These are phyloP conservation scores for Aurelia aurita complex sp. Pacific DNA, from an alignment of 30 jellyfish, hydroid and myxozoan species.

Conservation along the genomic window DNA sequence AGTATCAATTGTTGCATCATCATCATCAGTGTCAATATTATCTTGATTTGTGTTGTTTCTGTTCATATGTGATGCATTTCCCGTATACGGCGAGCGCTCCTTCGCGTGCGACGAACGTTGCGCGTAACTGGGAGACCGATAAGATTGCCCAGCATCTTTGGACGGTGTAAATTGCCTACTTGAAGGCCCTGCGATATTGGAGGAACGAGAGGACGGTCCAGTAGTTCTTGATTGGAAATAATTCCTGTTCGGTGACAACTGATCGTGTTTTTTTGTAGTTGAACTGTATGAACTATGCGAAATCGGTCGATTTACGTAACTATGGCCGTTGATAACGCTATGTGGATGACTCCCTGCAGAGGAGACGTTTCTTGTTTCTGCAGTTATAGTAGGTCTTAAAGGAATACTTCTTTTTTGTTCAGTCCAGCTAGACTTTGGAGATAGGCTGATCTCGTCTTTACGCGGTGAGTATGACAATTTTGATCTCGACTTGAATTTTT, in stretches of 20 bases:
- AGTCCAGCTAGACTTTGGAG: slow-evolving; percentile 33
- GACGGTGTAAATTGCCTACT: too few relatives aligned
- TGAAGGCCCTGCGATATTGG: not conserved
- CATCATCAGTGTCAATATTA: slow-evolving; percentile 33
- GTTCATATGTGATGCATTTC: not conserved
- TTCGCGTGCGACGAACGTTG: too few relatives aligned
- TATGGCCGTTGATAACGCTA: not conserved
- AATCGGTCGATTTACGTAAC: not conserved
- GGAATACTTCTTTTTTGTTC: slow-evolving; percentile 50
- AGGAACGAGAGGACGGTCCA: not conserved
- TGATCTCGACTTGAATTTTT: slow-evolving; percentile 19
- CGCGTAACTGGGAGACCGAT: too few relatives aligned
- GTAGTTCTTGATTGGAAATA: not conserved
- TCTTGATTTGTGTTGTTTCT: not conserved
- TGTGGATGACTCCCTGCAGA: not conserved
- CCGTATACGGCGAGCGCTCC: too few relatives aligned
- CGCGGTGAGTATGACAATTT: not conserved
- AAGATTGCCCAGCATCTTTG: too few relatives aligned
- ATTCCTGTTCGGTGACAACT: not conserved
- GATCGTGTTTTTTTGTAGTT: not conserved
- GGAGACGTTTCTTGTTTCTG: not conserved
- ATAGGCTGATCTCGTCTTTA: not conserved
- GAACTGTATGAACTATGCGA: not conserved
- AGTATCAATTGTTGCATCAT: slow-evolving; percentile 61
- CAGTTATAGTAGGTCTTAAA: slow-evolving; percentile 16